phyloP scores from a whole-genome alignment of 2,888 invertebrate genomes.

The Lithodes maja region DNA sequence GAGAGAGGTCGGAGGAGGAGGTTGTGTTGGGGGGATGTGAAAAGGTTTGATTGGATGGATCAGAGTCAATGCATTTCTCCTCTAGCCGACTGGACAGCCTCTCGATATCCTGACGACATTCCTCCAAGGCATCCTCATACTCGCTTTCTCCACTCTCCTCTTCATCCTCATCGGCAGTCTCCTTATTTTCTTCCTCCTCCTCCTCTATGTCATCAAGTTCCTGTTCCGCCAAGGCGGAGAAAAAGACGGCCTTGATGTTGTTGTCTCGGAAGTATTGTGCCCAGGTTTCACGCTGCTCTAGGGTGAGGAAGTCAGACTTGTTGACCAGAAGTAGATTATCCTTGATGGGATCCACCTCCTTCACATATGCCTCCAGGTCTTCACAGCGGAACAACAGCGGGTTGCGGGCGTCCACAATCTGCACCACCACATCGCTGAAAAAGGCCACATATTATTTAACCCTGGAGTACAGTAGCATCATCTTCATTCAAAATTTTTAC shows the following conservation, averaged over 20 bases:
- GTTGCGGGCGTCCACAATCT: conserved; percentile 97
- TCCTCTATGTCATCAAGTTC: conserved; percentile 61
- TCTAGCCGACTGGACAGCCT: conserved; percentile 3
- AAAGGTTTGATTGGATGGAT: neutral
- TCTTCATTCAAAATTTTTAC: no score
- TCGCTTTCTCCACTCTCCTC: neutral
- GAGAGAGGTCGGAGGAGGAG: neutral
- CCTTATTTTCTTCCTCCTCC: conserved; percentile 72
- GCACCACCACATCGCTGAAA: conserved; percentile 88
- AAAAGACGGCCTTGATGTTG: conserved; percentile 87
- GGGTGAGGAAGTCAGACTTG: conserved; percentile 94
- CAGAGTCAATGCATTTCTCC: neutral
- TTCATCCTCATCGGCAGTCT: conserved; percentile 60
- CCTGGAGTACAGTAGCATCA: no score
- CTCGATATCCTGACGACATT: conserved; percentile 45
- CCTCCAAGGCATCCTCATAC: conserved; percentile 6
- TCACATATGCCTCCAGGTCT: conserved; percentile 91
- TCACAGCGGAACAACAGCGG: conserved; percentile 94
- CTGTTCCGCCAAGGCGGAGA: conserved; percentile 82
- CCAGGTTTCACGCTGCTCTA: conserved; percentile 88
- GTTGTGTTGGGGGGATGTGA: neutral
- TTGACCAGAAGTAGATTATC: conserved; percentile 91
- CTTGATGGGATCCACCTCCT: conserved; percentile 83
- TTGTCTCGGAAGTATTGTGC: conserved; percentile 86
- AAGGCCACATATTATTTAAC: no score